Conservation (phyloP, 2,797 vertebrate species). For the Sphaeramia orbicularis region DNA sequence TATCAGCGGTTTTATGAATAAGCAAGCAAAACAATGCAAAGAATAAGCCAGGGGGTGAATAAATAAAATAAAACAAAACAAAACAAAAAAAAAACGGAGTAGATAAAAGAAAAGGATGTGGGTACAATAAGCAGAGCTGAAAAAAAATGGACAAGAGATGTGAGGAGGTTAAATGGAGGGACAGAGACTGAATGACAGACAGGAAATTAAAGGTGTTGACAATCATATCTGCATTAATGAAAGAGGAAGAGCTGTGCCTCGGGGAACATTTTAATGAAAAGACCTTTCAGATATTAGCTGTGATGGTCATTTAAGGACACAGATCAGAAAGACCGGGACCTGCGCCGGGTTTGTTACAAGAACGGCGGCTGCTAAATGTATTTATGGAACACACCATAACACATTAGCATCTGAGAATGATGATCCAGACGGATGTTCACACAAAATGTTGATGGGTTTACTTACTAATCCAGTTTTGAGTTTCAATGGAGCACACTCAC, state of each 20-base stretch:
- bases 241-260: not conserved
- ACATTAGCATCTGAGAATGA: not conserved
- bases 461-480: too few species aligned
- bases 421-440: too few species aligned
- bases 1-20: too few species aligned
- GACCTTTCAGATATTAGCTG: slow-evolving; percentile 23
- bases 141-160: not conserved
- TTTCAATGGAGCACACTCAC: too few species aligned
- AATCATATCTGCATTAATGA: slow-evolving; percentile 31
- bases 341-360: not conserved
- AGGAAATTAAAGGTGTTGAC: slow-evolving; percentile 58
- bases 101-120: not conserved
- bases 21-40: not conserved
- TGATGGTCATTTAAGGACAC: slow-evolving; percentile 11
- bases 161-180: slow-evolving; percentile 29
- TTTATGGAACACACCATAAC: slow-evolving; percentile 1
- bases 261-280: slow-evolving; percentile 32
- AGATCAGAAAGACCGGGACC: not conserved
- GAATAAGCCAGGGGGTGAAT: too few species aligned
- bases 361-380: not conserved
- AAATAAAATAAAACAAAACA: not conserved
- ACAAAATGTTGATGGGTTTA: too few species aligned
- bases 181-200: slow-evolving; percentile 14
- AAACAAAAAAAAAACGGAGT: not conserved
- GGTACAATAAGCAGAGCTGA: not conserved